phyloP scores from a whole-genome alignment of 2,888 invertebrate genomes.

The Formica aserva region DNA sequence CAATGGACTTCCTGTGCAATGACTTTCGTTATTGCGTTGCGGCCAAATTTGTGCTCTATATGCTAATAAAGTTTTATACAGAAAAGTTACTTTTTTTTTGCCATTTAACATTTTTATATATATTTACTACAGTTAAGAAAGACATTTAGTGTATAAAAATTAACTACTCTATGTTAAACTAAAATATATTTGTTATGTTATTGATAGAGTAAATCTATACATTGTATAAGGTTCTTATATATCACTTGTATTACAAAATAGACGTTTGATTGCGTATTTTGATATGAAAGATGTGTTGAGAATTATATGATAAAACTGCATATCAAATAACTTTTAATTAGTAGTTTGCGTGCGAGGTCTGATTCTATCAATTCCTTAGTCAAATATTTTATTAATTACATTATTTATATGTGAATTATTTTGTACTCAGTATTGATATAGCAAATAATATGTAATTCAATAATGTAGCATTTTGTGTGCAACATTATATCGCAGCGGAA shows the following conservation, averaged over 20 bases:
- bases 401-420: constrained; percentile 30
- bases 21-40: constrained; percentile 14
- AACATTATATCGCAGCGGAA: constrained; percentile 17
- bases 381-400: constrained; percentile 4
- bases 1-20: neutral
- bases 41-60: constrained; percentile 36
- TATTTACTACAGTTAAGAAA: constrained; percentile 27
- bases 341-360: neutral
- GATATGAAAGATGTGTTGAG: constrained; percentile 20
- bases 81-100: constrained; percentile 33
- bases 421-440: constrained; percentile 15
- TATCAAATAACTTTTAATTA: constrained; percentile 10
- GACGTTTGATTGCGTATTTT: constrained; percentile 6
- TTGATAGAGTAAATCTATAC: neutral
- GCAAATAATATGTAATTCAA: neutral
- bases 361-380: constrained; percentile 15
- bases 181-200: constrained; percentile 29
- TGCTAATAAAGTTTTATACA: constrained; percentile 36
- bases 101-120: constrained; percentile 7
- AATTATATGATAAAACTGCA: neutral
- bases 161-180: constrained; percentile 22
- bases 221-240: neutral
- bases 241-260: neutral
- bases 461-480: constrained; percentile 18
- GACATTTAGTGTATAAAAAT: constrained; percentile 11